These are phyloP conservation scores for Folsomia manolachei DNA, from an alignment of 2,888 invertebrate species.

Conservation along the genomic window DNA sequence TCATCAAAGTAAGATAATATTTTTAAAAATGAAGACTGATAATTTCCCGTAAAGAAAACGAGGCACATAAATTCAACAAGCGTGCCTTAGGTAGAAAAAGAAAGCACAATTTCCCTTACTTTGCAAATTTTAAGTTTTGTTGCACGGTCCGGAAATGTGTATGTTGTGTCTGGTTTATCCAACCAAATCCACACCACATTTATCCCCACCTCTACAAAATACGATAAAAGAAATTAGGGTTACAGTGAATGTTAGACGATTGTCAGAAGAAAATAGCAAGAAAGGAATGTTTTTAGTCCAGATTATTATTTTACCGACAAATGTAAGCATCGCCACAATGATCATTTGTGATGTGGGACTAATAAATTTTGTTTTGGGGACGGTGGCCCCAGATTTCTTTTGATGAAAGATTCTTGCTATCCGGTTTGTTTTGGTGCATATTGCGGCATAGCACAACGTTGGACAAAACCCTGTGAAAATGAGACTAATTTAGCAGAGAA, in stretches of 20 bases:
- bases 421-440: conserved; percentile 60
- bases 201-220: conserved; percentile 58
- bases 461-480: conserved; percentile 60
- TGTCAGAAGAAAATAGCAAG: too few species aligned
- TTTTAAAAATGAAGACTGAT: too few species aligned
- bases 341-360: conserved; percentile 55
- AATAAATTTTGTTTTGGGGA: conserved; percentile 56
- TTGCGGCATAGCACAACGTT: conserved; percentile 59
- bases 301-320: too few species aligned
- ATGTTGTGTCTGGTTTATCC: conserved; percentile 55
- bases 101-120: conserved; percentile 27
- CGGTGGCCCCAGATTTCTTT: conserved; percentile 51
- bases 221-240: too few species aligned
- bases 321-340: conserved; percentile 57
- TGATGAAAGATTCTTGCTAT: conserved; percentile 60
- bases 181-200: conserved; percentile 57
- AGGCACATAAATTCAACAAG: too few species aligned
- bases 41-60: too few species aligned
- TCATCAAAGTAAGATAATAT: too few species aligned
- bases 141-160: conserved; percentile 55
- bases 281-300: too few species aligned
- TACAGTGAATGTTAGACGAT: too few species aligned
- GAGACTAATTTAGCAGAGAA: too few species aligned
- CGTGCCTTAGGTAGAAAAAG: too few species aligned
- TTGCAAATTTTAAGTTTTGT: conserved; percentile 54